Evolutionary conservation across 2,888 invertebrate genomes (phyloP), one percentile per base, ranked within the genome.

Genomic region (Papilio elwesi): DNA sequence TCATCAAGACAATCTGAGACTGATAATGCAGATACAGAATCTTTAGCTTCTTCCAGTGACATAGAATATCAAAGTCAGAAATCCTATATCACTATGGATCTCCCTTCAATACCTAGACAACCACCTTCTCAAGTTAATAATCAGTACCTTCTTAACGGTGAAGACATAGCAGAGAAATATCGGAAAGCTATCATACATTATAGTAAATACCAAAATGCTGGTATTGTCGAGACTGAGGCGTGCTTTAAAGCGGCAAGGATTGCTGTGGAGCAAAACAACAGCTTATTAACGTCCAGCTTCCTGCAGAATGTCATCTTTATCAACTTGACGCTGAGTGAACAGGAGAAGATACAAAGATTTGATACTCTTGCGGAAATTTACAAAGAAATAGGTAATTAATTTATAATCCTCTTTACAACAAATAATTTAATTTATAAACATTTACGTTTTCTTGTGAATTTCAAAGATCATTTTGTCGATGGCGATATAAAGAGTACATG

Each of bases 171-270:
- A 5, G 97, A 96, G 82, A 97, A 96, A 84, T 99, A 98, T 87
- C 95, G 97, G 51, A 98, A 98, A 87, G 98, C 98, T 6, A 97
- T 98, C 73, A 97, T 97, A 76, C 97, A 98, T 86, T 99, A 99
- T 83, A 98, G 98, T 89, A 99, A 99, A 94, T 98, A 98, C 84
- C 96, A 98, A 80, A 97, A 97, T 88, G 98, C 98, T 47, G 98
- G 97, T 69, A 97, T 98, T 65, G 96, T 99, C 65, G 99, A 99
- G 88, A 98, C 98, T 6, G 99, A 99, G 87, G 98, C 98, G 0
- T 97, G 98, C 83, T 96, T 99, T 82, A 99, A 99, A 92, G 99
- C 98, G 6, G 98, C 98, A 0, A 95, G 98, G 80, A 97, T 99
- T 74, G 97, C 98, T 6, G 97, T 98, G 48, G 97, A 97, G 82